These are phyloP conservation scores for Asarcornis scutulata DNA, from an alignment of 2,113 vertebrate species.

Conservation along the genomic window DNA sequence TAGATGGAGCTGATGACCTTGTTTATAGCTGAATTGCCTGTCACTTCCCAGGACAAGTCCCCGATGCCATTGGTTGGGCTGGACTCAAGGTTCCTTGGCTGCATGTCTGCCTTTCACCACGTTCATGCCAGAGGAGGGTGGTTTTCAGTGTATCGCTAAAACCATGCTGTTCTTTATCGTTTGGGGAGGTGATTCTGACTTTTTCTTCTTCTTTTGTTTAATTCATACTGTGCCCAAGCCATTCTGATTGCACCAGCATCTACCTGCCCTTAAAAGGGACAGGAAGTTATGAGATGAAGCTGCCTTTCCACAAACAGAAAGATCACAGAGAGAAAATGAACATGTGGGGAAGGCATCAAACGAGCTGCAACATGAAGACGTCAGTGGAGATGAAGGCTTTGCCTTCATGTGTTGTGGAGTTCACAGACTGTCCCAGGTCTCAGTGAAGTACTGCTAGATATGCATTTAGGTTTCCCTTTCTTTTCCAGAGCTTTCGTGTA, in stretches of 20 bases:
- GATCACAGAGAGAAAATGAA: constrained; percentile 15
- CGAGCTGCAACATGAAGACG: background rate
- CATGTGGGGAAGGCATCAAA: background rate
- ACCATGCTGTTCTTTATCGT: background rate
- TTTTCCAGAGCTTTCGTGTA: background rate
- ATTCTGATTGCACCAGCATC: too few relatives aligned
- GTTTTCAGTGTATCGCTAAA: background rate
- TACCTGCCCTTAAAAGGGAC: background rate
- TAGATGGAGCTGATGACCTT: constrained; percentile 15
- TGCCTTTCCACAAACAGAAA: constrained; percentile 12
- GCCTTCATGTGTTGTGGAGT: background rate
- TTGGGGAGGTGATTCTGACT: background rate
- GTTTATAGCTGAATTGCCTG: background rate
- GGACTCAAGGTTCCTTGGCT: background rate
- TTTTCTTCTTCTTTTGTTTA: background rate
- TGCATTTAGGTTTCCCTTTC: background rate
- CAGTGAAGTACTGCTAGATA: background rate
- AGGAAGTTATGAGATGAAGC: background rate
- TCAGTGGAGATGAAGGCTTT: background rate
- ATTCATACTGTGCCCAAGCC: background rate
- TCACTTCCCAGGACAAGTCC: constrained; percentile 26
- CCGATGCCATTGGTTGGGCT: background rate
- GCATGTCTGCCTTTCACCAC: accelerated
- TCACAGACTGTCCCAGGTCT: background rate
- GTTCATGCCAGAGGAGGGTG: background rate